Evolutionary conservation across 1,140 invertebrate species (phyloP), one percentile per base, ranked within the genome.

Genomic region (Stegodyphus dumicola): DNA sequence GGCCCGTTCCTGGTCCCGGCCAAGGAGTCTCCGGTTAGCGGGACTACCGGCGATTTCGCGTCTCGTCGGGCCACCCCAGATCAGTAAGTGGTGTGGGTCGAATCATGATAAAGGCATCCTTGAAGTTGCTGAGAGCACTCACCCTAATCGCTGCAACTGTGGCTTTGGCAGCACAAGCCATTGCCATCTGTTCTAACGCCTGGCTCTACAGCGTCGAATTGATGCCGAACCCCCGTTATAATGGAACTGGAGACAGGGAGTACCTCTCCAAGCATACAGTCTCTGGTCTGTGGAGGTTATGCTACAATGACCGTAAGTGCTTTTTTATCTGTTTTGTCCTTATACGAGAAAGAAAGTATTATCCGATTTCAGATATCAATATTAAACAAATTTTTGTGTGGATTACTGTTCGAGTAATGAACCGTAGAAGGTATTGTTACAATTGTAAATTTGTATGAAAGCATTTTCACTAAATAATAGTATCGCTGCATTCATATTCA

Each of bases 171-270:
- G 92, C 93, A 18, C 93, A 94, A 6, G 89, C 92, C 15, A 92
- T 94, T 9, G 93, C 93, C 18, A 92, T 94, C 33, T 91, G 92
- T 15, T 94, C 94, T 7, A 94, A 94, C 89, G 92, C 93, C 88
- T 95, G 94, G 94, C 90, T 95, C 1, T 92, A 94, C 85, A 94
- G 93, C 52, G 92, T 94, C 88, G 94, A 95, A 89, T 93, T 93
- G 79, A 94, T 94, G 93, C 90, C 92, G 74, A 94, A 93, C 89
- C 92, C 93, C 4, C 71, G 84, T 6, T 93, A 93, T 90, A 94
- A 94, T 88, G 93, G 93, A 15, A 93, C 93, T 2, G 87, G 88
- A 0, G 93, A 93, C 86, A 91, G 92, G 83, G 92, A 93, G 78
- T 92, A 93, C 77, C 90, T 94, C 9, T 92, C 93, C 10, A 95